Evolutionary conservation across 2,888 invertebrate genomes (phyloP).

Genomic region (Drosophila longiperda): DNA sequence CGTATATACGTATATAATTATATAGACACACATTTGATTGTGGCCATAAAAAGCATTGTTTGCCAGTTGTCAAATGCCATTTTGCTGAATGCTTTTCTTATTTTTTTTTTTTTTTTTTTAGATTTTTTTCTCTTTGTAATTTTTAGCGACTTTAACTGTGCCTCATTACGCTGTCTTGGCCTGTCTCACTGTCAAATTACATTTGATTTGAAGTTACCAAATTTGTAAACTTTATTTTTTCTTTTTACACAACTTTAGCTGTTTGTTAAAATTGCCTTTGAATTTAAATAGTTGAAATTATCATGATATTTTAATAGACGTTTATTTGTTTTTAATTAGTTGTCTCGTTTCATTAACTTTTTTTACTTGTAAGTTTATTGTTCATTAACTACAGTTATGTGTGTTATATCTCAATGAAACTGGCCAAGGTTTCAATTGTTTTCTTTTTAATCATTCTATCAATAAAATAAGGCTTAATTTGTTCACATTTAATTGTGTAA

Average conservation of each 20-base stretch:
- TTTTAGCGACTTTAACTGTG: constrained; percentile 31
- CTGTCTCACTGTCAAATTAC: constrained; percentile 71
- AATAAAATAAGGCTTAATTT: not conserved
- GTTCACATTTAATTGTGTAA: not conserved
- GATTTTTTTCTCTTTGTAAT: constrained; percentile 5
- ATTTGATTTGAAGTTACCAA: constrained; percentile 75
- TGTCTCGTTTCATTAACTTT: not conserved
- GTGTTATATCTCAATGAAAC: constrained; percentile 4
- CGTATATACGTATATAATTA: not conserved
- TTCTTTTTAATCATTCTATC: not conserved
- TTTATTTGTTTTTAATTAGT: constrained; percentile 45
- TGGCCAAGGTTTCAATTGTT: constrained; percentile 2
- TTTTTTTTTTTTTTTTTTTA: constrained; percentile 19
- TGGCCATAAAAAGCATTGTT: constrained; percentile 77
- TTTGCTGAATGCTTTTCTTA: constrained; percentile 53
- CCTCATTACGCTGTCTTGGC: constrained; percentile 67
- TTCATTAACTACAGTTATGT: constrained; percentile 17
- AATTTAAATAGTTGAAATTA: constrained; percentile 38
- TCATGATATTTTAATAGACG: constrained; percentile 29
- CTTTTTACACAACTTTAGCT: not conserved
- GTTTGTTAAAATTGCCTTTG: constrained; percentile 35
- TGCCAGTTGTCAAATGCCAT: constrained; percentile 65
- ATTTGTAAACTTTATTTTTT: constrained; percentile 52
- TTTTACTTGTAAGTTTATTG: constrained; percentile 15
- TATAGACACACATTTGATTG: constrained; percentile 45